Evolutionary conservation across 1,140 invertebrate genomes (phyloP).

Genomic region (Macrocentrus cingulum): DNA sequence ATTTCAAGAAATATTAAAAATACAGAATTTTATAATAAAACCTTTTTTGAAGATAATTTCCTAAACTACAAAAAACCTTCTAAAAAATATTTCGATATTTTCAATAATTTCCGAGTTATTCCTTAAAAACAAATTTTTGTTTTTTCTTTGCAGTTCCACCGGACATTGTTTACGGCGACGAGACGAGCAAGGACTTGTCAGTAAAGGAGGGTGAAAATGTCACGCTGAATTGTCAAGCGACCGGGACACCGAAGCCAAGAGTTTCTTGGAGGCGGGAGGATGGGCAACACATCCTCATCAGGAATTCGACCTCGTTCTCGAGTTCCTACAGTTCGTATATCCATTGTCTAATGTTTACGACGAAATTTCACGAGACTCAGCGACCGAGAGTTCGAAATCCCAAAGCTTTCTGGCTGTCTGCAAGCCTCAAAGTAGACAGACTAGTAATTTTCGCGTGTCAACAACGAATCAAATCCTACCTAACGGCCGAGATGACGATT

Average conservation of each 20-base stretch:
- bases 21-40: too few species aligned
- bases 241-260: conserved; percentile 71
- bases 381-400: conserved; percentile 19
- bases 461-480: conserved; percentile 27
- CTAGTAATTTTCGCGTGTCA: conserved; percentile 28
- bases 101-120: too few species aligned
- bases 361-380: conserved; percentile 13
- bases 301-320: conserved; percentile 56
- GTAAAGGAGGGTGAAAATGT: conserved; percentile 80
- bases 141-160: conserved; percentile 67
- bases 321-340: conserved; percentile 30
- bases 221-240: conserved; percentile 76
- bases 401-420: conserved; percentile 7
- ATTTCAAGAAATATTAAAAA: too few species aligned
- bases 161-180: conserved; percentile 68
- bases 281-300: conserved; percentile 69
- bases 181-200: conserved; percentile 75
- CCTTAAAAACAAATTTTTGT: too few species aligned
- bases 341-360: conserved; percentile 16
- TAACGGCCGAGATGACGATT: conserved; percentile 20
- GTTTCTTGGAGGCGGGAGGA: conserved; percentile 73
- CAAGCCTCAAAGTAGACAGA: conserved; percentile 9
- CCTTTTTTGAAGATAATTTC: too few species aligned
- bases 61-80: too few species aligned
- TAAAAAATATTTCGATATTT: too few species aligned